Percentiles rank a stretch among this genome's conserved stretches.
phyloP scores from a whole-genome alignment of 2,113 vertebrate species.

The Sander vitreus region DNA sequence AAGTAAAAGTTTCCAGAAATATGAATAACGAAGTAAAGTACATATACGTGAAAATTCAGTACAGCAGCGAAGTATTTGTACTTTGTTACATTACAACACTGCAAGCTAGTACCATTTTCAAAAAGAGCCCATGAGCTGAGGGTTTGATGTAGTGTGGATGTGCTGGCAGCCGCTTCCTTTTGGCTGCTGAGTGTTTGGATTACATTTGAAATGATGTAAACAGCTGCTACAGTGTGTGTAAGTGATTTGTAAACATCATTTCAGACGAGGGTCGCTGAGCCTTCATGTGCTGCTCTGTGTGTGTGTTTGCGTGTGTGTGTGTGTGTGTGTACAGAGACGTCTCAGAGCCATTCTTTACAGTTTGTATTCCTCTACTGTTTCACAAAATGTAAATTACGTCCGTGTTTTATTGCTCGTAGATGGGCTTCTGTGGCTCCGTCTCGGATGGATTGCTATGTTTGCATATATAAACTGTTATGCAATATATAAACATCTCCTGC shows the following conservation, averaged over 20 bases:
- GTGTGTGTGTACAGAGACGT: neutral
- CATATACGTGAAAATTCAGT: too few relatives aligned
- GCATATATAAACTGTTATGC: constrained; percentile 48
- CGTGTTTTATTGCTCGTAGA: constrained; percentile 65
- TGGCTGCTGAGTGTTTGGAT: constrained; percentile 52
- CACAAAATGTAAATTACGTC: constrained; percentile 59
- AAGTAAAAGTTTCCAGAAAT: too few relatives aligned
- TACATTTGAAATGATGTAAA: constrained; percentile 59
- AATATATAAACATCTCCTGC: constrained; percentile 30
- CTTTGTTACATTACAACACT: too few relatives aligned
- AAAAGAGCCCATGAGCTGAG: neutral
- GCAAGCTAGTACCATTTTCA: neutral
- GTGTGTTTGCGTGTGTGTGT: constrained; percentile 1
- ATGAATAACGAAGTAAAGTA: too few relatives aligned
- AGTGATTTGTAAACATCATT: constrained; percentile 64
- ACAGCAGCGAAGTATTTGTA: too few relatives aligned
- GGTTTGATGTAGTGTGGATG: neutral
- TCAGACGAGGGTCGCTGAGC: constrained; percentile 24
- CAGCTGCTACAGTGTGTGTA: constrained; percentile 53
- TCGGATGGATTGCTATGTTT: constrained; percentile 59
- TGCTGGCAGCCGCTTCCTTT: constrained; percentile 8
- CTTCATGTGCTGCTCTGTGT: neutral
- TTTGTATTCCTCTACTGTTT: constrained; percentile 48
- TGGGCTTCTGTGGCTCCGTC: constrained; percentile 57
- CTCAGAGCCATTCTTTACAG: constrained; percentile 42